Evolutionary conservation across 2,888 invertebrate genomes (phyloP).

Genomic region (Dexiosoma caninum): DNA sequence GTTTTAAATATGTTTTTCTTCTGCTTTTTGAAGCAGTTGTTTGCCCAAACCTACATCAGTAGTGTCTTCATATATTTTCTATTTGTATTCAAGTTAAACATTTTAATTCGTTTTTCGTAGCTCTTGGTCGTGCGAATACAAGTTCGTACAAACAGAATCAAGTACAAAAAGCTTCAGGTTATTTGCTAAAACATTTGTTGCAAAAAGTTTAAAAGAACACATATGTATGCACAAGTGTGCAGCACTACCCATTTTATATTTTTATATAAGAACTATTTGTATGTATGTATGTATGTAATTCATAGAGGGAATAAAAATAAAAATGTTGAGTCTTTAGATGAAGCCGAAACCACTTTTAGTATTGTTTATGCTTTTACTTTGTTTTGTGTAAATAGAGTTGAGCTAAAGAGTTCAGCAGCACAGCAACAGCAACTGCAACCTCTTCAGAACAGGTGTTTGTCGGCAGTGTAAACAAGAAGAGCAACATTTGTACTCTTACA

Average conservation of each 20-base stretch:
- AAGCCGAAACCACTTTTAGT: slow-evolving; percentile 21
- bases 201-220: background rate
- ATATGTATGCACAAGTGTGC: background rate
- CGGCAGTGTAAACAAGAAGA: background rate
- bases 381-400: slow-evolving; percentile 36
- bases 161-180: slow-evolving; percentile 26
- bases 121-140: background rate
- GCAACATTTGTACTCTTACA: too few relatives aligned
- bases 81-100: slow-evolving; percentile 29
- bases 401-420: slow-evolving; percentile 9
- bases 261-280: background rate
- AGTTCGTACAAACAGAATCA: background rate
- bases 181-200: slow-evolving; percentile 39
- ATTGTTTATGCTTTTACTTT: slow-evolving; percentile 50
- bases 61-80: background rate
- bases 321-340: background rate
- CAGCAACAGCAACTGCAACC: background rate
- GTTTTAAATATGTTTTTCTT: background rate
- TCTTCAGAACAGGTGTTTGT: slow-evolving; percentile 7
- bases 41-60: background rate
- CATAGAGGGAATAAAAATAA: background rate
- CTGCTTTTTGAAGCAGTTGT: background rate
- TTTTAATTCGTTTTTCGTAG: slow-evolving; percentile 22
- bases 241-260: background rate
- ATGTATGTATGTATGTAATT: background rate